These are phyloP conservation scores for Oxytorus armatus DNA, from an alignment of 2,888 invertebrate species.

Conservation along the genomic window DNA sequence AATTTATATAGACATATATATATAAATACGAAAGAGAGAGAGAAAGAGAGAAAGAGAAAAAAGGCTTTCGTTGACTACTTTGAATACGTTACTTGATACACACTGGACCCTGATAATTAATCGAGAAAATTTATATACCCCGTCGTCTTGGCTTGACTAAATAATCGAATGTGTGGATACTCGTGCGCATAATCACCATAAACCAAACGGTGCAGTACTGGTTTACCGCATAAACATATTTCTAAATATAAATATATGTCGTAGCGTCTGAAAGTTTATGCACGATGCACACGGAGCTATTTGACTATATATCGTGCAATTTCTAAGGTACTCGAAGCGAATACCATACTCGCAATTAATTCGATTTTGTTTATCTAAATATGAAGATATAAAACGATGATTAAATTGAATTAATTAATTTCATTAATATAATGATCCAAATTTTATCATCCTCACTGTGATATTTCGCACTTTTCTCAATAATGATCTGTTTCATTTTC, in stretches of 20 bases:
- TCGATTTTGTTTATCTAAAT: neutral
- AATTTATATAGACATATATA: neutral
- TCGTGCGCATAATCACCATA: slow-evolving; percentile 1
- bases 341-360: neutral
- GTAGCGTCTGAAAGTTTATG: too few relatives aligned
- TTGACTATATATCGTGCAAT: too few relatives aligned
- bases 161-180: slow-evolving; percentile 11
- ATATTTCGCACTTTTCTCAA: too few relatives aligned
- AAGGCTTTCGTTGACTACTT: slow-evolving; percentile 27
- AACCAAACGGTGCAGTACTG: neutral
- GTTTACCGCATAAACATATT: too few relatives aligned
- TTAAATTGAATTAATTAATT: too few relatives aligned
- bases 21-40: neutral
- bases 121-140: slow-evolving; percentile 36
- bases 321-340: too few relatives aligned
- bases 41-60: neutral
- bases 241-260: too few relatives aligned
- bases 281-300: too few relatives aligned
- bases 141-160: neutral
- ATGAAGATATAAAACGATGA: neutral
- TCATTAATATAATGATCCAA: too few relatives aligned
- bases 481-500: too few relatives aligned
- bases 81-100: slow-evolving; percentile 25
- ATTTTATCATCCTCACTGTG: too few relatives aligned
- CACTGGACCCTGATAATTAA: slow-evolving; percentile 20